Base-by-base conservation (phyloP, 2,797 vertebrate genomes). In the Hydrocynus forskahlii region DNA sequence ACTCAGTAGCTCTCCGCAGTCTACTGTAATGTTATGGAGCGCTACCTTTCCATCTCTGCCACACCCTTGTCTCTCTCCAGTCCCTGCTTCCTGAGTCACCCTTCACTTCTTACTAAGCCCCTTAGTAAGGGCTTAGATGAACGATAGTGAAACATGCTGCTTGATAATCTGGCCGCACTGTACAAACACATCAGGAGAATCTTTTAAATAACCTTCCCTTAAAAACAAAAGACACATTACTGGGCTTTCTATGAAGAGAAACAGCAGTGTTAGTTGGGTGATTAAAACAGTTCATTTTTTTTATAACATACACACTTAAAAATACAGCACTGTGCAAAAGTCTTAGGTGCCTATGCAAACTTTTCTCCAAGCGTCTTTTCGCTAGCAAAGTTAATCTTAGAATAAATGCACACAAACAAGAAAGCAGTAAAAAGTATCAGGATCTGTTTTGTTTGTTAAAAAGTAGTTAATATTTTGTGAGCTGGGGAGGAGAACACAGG, bases 1-100 rank as follows among this genome's bases (percentile, higher is more conserved):
- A 80, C 82, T 79, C 82, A 86, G 79, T 83, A 88, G 83, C 87
- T 88, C 82, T 70, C 55, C 13, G 76, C 66, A 40, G 13, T 76
- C 29, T 38, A 55, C 35, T 55, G 67, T 45, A 7, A 38, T 29
- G 74, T 87, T 84, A 86, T 48, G 72, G 81, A 79, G 50, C 86
- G 84, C 87, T 81, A 81, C 73, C 62, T 64, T 64, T 35, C 70
- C 71, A 60, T 76, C 13, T 3, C 12, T 35, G 29, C 35, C 60
- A 19, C 9, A 2, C 60, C 23, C 6, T 62, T 35, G 43, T 40
- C 43, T 21, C 57, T 17, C 52, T 16, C 16, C 16, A 17, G 29
- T 52, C 5, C 14, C 48, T 29, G 43, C 25, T 40, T 71, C 23
- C 66, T 50, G 16, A 43, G 75, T 48, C 54, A 23, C 38, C 54